phyloP scores from a whole-genome alignment of 1,140 invertebrate genomes.

The Drosophila ercepeae region DNA sequence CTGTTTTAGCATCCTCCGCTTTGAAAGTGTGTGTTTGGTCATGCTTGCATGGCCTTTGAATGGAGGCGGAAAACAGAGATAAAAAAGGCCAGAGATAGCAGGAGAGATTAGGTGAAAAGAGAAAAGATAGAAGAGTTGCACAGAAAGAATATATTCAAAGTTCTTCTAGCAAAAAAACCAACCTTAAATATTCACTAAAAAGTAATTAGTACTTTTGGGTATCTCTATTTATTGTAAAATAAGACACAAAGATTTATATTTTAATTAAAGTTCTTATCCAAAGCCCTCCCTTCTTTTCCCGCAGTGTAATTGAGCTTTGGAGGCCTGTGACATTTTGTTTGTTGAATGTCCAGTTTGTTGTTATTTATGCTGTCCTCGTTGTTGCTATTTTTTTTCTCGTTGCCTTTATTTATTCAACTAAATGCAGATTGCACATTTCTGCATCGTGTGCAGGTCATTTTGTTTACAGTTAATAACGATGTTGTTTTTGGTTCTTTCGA shows the following conservation, averaged over 20 bases:
- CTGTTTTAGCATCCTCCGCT: not conserved
- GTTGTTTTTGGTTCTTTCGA: not conserved
- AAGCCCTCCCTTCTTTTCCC: not conserved
- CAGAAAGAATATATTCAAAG: too few relatives aligned
- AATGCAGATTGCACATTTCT: conserved; percentile 61
- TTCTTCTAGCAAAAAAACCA: not conserved
- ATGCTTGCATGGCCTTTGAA: conserved; percentile 59
- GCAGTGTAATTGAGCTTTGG: conserved; percentile 20
- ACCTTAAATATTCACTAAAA: not conserved
- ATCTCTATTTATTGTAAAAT: too few relatives aligned
- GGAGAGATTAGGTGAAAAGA: conserved; percentile 8
- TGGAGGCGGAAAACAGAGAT: conserved; percentile 21
- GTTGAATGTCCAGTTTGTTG: conserved; percentile 57
- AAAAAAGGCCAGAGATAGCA: conserved; percentile 8
- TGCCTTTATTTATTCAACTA: conserved; percentile 58
- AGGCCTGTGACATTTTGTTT: conserved; percentile 44
- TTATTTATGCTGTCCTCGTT: conserved; percentile 30
- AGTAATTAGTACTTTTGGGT: not conserved
- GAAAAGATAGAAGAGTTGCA: conserved; percentile 3
- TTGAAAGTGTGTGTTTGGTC: conserved; percentile 38
- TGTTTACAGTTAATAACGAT: conserved; percentile 33
- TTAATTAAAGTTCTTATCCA: too few relatives aligned
- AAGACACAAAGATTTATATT: too few relatives aligned
- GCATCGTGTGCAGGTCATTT: conserved; percentile 31
- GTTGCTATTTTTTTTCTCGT: conserved; percentile 20